Evolutionary conservation across 2,888 invertebrate genomes (phyloP).

Genomic region (Apodemia hepburni): DNA sequence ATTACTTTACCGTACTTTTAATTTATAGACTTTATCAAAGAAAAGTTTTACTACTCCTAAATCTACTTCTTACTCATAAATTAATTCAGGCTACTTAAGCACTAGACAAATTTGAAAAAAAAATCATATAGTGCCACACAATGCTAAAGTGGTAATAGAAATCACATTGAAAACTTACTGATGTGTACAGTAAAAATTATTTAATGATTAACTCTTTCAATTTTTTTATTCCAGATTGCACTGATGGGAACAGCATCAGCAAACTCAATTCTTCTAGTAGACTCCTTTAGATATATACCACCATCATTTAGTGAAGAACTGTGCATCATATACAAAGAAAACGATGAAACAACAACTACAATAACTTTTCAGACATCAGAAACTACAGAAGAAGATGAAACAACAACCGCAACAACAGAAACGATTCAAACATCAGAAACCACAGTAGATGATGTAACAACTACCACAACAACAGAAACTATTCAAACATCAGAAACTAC

Average conservation of each 20-base stretch:
- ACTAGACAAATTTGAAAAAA: too few species aligned
- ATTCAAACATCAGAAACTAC: neutral
- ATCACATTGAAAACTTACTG: too few species aligned
- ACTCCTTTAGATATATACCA: constrained; percentile 25
- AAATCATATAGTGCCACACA: too few species aligned
- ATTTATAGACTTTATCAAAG: too few species aligned
- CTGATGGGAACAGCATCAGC: constrained; percentile 23
- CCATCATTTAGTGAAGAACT: constrained; percentile 17
- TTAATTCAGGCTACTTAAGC: too few species aligned
- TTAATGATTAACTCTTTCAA: neutral
- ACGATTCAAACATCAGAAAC: too few species aligned
- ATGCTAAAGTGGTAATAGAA: too few species aligned
- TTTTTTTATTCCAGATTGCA: constrained; percentile 22
- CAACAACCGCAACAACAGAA: constrained; percentile 6
- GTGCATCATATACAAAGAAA: constrained; percentile 23
- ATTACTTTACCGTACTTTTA: too few species aligned
- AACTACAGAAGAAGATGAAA: constrained; percentile 7
- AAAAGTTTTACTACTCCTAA: too few species aligned
- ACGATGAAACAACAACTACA: neutral
- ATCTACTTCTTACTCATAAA: too few species aligned
- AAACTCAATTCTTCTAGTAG: constrained; percentile 24
- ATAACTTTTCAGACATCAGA: neutral
- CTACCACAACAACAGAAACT: neutral
- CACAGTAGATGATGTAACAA: neutral
- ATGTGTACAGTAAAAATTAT: too few species aligned